Evolutionary conservation across 2,113 vertebrate species (phyloP).

Genomic region (Cavia porcellus): DNA sequence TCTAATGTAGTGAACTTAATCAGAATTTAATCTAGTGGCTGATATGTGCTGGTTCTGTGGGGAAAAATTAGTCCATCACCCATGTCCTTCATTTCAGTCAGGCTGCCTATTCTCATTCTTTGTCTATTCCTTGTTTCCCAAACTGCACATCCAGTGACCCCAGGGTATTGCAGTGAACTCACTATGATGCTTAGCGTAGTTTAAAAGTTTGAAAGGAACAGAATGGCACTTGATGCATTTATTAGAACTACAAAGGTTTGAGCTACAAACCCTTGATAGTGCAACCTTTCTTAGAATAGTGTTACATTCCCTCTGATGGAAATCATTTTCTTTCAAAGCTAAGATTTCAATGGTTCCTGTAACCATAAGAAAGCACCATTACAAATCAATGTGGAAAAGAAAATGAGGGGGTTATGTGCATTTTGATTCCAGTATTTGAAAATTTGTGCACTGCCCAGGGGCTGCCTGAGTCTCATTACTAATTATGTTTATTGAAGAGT

Average conservation of each 20-base stretch:
- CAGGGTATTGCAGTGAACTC: neutral
- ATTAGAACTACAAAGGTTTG: neutral
- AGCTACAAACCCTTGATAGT: neutral
- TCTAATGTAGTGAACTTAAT: neutral
- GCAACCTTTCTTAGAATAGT: neutral
- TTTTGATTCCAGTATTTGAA: neutral
- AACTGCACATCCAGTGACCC: neutral
- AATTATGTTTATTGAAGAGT: neutral
- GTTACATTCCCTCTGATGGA: neutral
- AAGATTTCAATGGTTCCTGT: neutral
- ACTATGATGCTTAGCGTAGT: neutral
- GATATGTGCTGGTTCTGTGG: neutral
- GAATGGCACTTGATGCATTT: neutral
- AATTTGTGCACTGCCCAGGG: neutral
- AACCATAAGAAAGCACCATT: neutral
- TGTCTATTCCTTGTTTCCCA: neutral
- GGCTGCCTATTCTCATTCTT: neutral
- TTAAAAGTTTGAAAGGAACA: neutral
- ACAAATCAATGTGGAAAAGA: neutral
- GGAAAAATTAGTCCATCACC: neutral
- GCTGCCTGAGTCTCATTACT: fast-evolving
- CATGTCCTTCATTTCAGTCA: neutral
- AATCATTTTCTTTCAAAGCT: neutral
- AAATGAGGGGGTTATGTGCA: neutral
- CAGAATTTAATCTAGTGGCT: neutral